Evolutionary conservation across 92 coral and sea anemone genomes (phyloP), one percentile per base, ranked within the genome.

Genomic region (Siderastrea radians): DNA sequence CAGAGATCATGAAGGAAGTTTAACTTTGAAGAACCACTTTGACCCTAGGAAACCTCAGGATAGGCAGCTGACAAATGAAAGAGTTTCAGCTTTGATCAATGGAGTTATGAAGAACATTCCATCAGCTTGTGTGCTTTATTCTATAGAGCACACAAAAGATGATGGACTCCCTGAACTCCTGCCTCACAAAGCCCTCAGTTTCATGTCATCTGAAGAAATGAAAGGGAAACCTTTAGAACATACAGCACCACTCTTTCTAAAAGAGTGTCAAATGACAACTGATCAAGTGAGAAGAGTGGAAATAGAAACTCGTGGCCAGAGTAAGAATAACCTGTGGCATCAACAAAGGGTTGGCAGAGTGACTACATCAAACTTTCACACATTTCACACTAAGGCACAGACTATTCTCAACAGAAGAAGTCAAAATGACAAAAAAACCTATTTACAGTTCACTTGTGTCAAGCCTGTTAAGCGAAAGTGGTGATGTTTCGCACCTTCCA

Each of bases 281-380:
- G 88, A 89, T 10, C 93, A 89, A 77, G 91, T 89, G 15, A 53
- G 16, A 80, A 78, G 82, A 69, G 88, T 89, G 67, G 95, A 92
- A 80, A 13, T 43, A 16, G 64, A 81, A 68, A 92, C 93, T 50
- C 62, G 90, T 64, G 95, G 95, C 75, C 90, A 84, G 79, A 80
- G 85, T 17, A 82, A 38, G 4, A 92, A 88, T 68, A 49, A 68
- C 1, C 5, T 68, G 16, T 68, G 49, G 50, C 50, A 68, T 12
- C 6, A 66, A 44, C 71, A 66, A n/a, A 38, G 48, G 48, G 26
- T 26, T 66, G 70, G 70, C 5, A 65, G 70, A 65, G 75, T 12
- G 15, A 26, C 38, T 26, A 0, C 38, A 26, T 26, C 38, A 26
- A 26, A 26, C 38, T 26, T 26, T 26, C 38, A 26, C 38, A 26